Evolutionary conservation across 2,113 vertebrate species (phyloP).

Genomic region (Elachura formosa): DNA sequence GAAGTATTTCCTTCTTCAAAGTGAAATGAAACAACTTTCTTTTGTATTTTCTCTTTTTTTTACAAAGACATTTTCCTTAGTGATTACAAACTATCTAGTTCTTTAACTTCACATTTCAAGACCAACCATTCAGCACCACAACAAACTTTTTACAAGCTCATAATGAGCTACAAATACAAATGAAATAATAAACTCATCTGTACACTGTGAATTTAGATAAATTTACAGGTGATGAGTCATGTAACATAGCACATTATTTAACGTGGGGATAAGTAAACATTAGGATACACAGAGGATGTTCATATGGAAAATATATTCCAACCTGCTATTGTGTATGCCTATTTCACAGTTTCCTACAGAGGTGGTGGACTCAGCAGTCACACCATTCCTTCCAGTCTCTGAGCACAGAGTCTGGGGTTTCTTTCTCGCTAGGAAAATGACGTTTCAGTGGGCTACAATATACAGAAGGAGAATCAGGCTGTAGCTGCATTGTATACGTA

Average conservation of each 20-base stretch:
- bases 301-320: neutral
- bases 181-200: neutral
- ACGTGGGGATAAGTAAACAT: neutral
- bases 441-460: neutral
- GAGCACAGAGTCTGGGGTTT: neutral
- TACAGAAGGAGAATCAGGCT: neutral
- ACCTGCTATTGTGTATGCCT: fast-evolving
- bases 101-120: neutral
- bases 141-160: neutral
- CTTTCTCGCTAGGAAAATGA: neutral
- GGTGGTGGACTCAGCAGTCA: fast-evolving
- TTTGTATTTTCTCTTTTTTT: neutral
- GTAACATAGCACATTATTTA: neutral
- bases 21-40: neutral
- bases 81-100: neutral
- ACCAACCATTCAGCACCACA: neutral
- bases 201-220: neutral
- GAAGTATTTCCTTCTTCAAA: neutral
- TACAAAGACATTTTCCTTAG: neutral
- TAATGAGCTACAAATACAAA: neutral
- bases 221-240: fast-evolving
- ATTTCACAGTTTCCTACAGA: neutral
- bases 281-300: neutral
- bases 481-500: fast-evolving
- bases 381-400: neutral